Base-by-base conservation (phyloP, 1,140 invertebrate genomes). In the Akabosia matsudoensis region DNA sequence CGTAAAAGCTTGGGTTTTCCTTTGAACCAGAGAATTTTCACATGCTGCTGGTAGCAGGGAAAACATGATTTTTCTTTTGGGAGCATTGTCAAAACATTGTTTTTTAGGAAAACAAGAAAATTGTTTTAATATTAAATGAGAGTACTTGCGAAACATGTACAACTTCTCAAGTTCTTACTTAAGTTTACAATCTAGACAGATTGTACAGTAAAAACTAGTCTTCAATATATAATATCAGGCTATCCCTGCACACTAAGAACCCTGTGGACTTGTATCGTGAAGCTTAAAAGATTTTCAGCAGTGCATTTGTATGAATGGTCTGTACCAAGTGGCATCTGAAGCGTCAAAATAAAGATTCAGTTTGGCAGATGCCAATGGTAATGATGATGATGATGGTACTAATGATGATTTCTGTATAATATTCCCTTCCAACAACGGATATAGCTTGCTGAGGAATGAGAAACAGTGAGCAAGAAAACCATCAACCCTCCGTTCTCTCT, bases 91-190 rank as follows among this genome's bases (percentile, higher is more conserved):
- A 67, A 67, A 67, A 67, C 61, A 67, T 67, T 67, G 24, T 67
- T 67, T 7, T 67, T 67, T 28, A 7, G 31, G 61, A 22, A 67
- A 67, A 67, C 61, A 67, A 67, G 61, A n/a, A 67, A 67, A 67
- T 67, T 67, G 61, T 67, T 67, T 67, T 67, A 67, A 67, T 67
- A 67, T 67, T 67, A 67, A 67, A 67, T 67, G 61, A 67, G 61
- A 67, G 61, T 30, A 67, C 61, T 67, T 67, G 61, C 7, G 61
- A 67, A 31, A n/a, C 54, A 61, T 22, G 54, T 61, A 61, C 24
- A n/a, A 61, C 54, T n/a, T n/a, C 14, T n/a, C 4, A 61, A 61
- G 24, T 24, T 61, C 54, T 61, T 22, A 13, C n/a, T 51, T n/a
- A 10, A 51, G 10, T 51, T n/a, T n/a, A 51, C 45, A 13, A 51